Percentiles rank a stretch among this genome's conserved stretches.
Conservation (phyloP, 2,888 invertebrate genomes). For the Geophilus truncorum region DNA sequence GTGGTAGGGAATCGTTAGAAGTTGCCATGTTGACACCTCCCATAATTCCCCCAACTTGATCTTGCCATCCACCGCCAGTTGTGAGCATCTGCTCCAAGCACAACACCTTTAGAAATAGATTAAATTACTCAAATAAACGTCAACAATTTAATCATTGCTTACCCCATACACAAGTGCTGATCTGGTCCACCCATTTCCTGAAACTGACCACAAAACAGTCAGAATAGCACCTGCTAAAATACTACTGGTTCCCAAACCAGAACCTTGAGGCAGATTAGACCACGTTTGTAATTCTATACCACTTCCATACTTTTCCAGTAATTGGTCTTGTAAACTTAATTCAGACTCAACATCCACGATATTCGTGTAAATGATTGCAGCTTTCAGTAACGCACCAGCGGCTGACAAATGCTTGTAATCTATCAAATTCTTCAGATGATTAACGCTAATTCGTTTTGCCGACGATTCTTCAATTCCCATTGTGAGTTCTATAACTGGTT, state of each 20-base stretch:
- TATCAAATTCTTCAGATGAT: slow-evolving; percentile 45
- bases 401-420: slow-evolving; percentile 51
- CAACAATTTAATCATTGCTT: no score
- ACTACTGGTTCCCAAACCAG: slow-evolving; percentile 56
- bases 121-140: no score
- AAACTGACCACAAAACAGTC: slow-evolving; percentile 49
- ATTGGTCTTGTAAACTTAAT: slow-evolving; percentile 41
- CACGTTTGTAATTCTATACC: slow-evolving; percentile 52
- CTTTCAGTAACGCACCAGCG: slow-evolving; percentile 51
- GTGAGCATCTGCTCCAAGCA: slow-evolving; percentile 54
- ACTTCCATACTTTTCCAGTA: slow-evolving; percentile 45
- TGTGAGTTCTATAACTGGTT: slow-evolving; percentile 41
- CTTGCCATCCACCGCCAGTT: slow-evolving; percentile 58
- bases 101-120: slow-evolving; percentile 47
- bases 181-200: slow-evolving; percentile 46
- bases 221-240: slow-evolving; percentile 54
- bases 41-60: slow-evolving; percentile 53
- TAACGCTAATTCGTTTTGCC: slow-evolving; percentile 34
- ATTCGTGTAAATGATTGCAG: slow-evolving; percentile 50
- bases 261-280: slow-evolving; percentile 53
- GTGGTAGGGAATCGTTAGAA: slow-evolving; percentile 45
- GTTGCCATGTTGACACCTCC: slow-evolving; percentile 51
- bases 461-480: background rate
- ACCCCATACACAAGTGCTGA: slow-evolving; percentile 50
- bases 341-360: slow-evolving; percentile 44